Percentiles rank a stretch among this genome's conserved stretches.
phyloP scores from a whole-genome alignment of 1,140 invertebrate genomes.

The Adelges cooleyi region DNA sequence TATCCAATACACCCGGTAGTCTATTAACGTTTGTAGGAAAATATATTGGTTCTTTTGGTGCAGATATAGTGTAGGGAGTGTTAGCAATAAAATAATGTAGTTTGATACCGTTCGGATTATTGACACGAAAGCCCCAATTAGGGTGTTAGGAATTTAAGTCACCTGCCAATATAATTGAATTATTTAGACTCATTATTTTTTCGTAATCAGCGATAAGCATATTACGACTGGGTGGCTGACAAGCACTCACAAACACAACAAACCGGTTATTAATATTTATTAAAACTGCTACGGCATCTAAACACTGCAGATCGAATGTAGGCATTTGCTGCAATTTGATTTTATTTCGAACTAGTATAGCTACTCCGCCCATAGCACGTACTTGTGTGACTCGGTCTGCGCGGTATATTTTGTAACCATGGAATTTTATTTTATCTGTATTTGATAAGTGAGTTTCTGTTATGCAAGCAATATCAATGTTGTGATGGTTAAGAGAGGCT shows the following conservation, averaged over 20 bases:
- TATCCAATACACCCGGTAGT: neutral
- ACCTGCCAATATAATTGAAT: neutral
- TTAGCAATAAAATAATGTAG: neutral
- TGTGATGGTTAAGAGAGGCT: constrained; percentile 29
- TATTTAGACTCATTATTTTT: neutral
- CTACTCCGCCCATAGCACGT: too few species aligned
- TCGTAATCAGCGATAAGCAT: too few species aligned
- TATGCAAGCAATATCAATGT: constrained; percentile 33
- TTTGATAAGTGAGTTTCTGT: constrained; percentile 34
- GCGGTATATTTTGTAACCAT: neutral
- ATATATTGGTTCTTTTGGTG: neutral
- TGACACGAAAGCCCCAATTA: neutral
- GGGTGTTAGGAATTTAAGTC: neutral
- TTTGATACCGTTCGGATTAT: neutral
- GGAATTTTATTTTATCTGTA: neutral
- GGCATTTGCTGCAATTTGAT: too few species aligned
- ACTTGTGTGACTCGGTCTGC: too few species aligned
- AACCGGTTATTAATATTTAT: neutral
- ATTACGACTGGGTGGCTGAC: neutral
- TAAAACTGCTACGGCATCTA: too few species aligned
- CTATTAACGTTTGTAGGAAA: neutral
- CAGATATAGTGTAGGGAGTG: neutral
- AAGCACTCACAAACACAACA: neutral
- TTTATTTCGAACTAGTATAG: too few species aligned
- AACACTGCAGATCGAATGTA: too few species aligned